Percentiles rank a stretch among this genome's conserved stretches.
phyloP scores from a whole-genome alignment of 2,797 vertebrate genomes.

The Anguilla megastoma region DNA sequence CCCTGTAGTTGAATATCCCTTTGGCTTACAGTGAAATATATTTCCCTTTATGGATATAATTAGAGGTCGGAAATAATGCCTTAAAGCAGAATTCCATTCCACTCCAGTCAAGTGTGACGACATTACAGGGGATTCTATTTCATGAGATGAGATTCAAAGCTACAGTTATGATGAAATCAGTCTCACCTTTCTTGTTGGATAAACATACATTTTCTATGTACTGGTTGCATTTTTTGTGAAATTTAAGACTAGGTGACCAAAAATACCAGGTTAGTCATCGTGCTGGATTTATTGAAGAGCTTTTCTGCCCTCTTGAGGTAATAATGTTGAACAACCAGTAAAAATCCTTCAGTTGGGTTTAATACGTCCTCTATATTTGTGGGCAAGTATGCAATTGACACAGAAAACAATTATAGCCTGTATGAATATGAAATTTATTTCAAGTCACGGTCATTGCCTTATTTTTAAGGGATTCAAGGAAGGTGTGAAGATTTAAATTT shows the following conservation, averaged over 20 bases:
- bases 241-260: not conserved
- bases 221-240: not conserved
- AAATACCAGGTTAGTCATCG: not conserved
- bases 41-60: conserved; percentile 30
- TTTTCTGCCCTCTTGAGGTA: conserved; percentile 41
- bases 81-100: conserved; percentile 20
- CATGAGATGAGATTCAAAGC: conserved; percentile 8
- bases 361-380: not conserved
- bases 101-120: not conserved
- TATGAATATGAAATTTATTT: not conserved
- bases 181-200: conserved; percentile 15
- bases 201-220: not conserved
- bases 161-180: conserved; percentile 21
- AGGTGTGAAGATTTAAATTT: too few relatives aligned
- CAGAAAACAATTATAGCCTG: not conserved
- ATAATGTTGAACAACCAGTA: not conserved
- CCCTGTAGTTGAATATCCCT: conserved; percentile 7
- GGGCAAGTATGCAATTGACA: not conserved
- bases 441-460: not conserved
- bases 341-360: not conserved
- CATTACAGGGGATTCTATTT: not conserved
- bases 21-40: not conserved
- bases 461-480: not conserved
- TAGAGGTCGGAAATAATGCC: conserved; percentile 9
- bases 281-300: not conserved